Percentiles rank a stretch among this genome's conserved stretches.
Evolutionary conservation across 2,888 invertebrate species (phyloP).

Genomic region (Dryocosmus kuriphilus): DNA sequence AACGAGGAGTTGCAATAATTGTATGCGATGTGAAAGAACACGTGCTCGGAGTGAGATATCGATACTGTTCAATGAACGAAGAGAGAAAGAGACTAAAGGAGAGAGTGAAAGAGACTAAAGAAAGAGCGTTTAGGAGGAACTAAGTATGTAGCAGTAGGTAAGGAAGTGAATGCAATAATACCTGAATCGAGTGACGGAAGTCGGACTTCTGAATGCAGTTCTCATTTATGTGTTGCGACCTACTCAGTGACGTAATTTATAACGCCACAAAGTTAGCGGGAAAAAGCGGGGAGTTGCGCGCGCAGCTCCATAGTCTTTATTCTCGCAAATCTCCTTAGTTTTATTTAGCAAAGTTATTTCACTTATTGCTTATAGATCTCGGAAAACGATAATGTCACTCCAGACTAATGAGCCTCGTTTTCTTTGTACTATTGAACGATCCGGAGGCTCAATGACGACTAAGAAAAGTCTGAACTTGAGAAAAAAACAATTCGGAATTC

Average conservation of each 20-base stretch:
- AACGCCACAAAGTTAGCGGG: constrained; percentile 65
- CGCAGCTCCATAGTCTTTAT: constrained; percentile 62
- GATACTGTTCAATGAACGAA: constrained; percentile 44
- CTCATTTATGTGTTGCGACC: constrained; percentile 71
- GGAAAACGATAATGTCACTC: constrained; percentile 24
- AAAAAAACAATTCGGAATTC: too few relatives aligned
- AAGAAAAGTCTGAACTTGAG: too few relatives aligned
- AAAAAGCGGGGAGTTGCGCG: constrained; percentile 72
- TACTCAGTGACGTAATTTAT: constrained; percentile 76
- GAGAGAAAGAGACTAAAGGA: neutral
- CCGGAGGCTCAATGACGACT: too few relatives aligned
- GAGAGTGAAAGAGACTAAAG: constrained; percentile 3
- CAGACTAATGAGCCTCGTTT: neutral
- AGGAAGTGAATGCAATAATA: constrained; percentile 43
- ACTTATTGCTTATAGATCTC: neutral
- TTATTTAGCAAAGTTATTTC: constrained; percentile 2
- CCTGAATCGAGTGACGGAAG: constrained; percentile 56
- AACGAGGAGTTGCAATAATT: neutral
- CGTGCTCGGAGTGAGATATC: neutral
- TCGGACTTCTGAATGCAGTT: constrained; percentile 67
- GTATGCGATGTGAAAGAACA: neutral
- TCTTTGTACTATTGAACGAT: too few relatives aligned
- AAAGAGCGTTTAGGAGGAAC: neutral
- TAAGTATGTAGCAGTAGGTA: neutral
- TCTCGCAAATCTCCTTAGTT: constrained; percentile 30